phyloP scores from a whole-genome alignment of 1,140 invertebrate genomes.

The Coelopa frigida region DNA sequence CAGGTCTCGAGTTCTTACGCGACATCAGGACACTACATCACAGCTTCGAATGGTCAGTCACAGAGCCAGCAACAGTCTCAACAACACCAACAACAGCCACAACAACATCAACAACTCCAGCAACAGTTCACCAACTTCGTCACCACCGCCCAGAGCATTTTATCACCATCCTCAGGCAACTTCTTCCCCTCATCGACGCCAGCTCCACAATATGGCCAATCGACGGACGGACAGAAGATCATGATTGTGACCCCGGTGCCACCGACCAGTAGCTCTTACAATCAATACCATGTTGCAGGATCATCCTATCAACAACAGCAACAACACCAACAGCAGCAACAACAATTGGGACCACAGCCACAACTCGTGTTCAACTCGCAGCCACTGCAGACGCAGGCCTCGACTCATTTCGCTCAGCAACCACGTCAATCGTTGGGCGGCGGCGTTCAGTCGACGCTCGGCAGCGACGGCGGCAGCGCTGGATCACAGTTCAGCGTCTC shows the following conservation, averaged over 20 bases:
- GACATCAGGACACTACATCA: conserved; percentile 19
- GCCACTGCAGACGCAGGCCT: no score
- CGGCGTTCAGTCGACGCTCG: no score
- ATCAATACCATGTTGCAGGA: conserved; percentile 35
- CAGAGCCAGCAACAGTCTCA: not conserved
- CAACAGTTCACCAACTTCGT: conserved; percentile 20
- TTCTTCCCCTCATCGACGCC: conserved; percentile 5
- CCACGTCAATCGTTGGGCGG: conserved; percentile 19
- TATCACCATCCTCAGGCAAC: not conserved
- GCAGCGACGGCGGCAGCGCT: conserved; percentile 15
- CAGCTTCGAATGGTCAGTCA: conserved; percentile 2
- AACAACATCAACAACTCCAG: conserved; percentile 15
- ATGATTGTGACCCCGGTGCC: conserved; percentile 41
- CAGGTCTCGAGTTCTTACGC: not conserved
- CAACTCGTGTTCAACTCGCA: no score
- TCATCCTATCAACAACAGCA: conserved; percentile 20
- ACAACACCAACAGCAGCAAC: conserved; percentile 18
- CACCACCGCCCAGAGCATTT: conserved; percentile 6
- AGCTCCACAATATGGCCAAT: conserved; percentile 30
- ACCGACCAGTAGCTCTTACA: conserved; percentile 25
- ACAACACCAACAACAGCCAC: conserved; percentile 10
- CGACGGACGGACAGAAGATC: conserved; percentile 37
- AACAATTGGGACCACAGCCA: no score
- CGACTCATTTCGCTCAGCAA: conserved; percentile 33
- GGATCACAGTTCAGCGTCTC: conserved; percentile 32